Evolutionary conservation across 2,113 vertebrate genomes (phyloP).

Genomic region (Chinchilla lanigera): DNA sequence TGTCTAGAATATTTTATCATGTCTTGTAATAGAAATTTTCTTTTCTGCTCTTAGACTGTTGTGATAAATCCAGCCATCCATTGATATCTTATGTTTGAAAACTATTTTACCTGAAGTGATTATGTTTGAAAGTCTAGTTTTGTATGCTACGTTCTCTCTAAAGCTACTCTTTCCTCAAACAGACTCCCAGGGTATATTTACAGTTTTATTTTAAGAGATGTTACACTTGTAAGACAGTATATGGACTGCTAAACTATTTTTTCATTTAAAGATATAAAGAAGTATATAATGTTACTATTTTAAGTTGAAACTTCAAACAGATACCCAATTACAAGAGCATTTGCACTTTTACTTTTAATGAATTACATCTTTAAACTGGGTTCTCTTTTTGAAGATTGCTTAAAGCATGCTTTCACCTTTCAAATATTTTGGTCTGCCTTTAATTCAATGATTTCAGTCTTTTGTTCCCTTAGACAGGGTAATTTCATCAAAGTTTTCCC

Average conservation of each 20-base stretch:
- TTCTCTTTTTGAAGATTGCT: not conserved
- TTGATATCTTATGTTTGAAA: not conserved
- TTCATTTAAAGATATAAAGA: not conserved
- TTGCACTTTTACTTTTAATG: slow-evolving; percentile 11
- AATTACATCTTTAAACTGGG: slow-evolving; percentile 34
- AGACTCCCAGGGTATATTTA: not conserved
- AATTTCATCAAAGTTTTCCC: slow-evolving; percentile 61
- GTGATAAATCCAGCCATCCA: not conserved
- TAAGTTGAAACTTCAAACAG: slow-evolving; percentile 11
- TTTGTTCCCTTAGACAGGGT: slow-evolving; percentile 8
- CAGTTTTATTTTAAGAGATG: not conserved
- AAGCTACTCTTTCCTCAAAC: not conserved
- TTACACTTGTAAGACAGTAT: not conserved
- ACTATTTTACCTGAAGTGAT: not conserved
- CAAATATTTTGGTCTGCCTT: slow-evolving; percentile 64
- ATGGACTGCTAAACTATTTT: not conserved
- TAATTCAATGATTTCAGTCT: not conserved
- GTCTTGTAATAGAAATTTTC: not conserved
- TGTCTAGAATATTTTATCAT: not conserved
- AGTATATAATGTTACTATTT: not conserved
- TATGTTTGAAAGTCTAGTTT: not conserved
- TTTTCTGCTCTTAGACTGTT: not conserved
- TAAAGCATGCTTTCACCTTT: slow-evolving; percentile 37
- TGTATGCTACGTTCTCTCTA: not conserved
- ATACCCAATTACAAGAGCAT: not conserved